Percentiles rank a stretch among this genome's conserved stretches.
phyloP scores from a whole-genome alignment of 2,888 invertebrate genomes.

The Pheosia tremula region DNA sequence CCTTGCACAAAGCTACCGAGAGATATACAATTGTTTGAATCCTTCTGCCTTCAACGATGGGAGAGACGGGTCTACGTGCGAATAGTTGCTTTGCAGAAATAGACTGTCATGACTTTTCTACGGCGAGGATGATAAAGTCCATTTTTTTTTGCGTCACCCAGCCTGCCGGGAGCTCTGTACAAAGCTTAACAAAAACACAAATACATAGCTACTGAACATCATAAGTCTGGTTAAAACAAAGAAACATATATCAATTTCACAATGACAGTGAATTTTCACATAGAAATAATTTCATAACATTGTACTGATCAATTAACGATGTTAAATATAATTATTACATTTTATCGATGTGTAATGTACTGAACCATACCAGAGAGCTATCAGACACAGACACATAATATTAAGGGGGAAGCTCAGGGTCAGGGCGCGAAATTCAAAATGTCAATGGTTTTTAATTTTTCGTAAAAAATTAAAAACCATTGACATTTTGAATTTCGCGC shows the following conservation, averaged over 20 bases:
- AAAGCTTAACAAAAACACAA: constrained; percentile 18
- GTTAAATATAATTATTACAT: constrained; percentile 24
- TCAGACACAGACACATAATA: constrained; percentile 44
- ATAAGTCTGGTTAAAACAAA: constrained; percentile 41
- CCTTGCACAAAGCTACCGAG: constrained; percentile 37
- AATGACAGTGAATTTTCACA: constrained; percentile 37
- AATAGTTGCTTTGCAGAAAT: too few relatives aligned
- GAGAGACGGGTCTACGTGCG: too few relatives aligned
- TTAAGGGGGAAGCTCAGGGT: too few relatives aligned
- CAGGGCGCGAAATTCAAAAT: too few relatives aligned
- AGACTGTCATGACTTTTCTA: too few relatives aligned
- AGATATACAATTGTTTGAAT: background rate
- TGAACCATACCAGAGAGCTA: constrained; percentile 56
- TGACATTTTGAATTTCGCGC: too few relatives aligned
- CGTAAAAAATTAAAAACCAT: too few relatives aligned
- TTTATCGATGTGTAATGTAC: constrained; percentile 13
- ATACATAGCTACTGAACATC: constrained; percentile 41
- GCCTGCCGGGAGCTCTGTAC: constrained; percentile 9
- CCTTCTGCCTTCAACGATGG: too few relatives aligned
- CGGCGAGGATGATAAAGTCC: too few relatives aligned
- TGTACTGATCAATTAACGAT: constrained; percentile 49
- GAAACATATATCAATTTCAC: constrained; percentile 47
- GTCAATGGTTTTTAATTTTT: too few relatives aligned
- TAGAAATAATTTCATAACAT: constrained; percentile 47
- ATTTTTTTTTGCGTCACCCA: too few relatives aligned